Evolutionary conservation across 2,797 vertebrate genomes (phyloP).

Genomic region (Poeciliopsis turneri): DNA sequence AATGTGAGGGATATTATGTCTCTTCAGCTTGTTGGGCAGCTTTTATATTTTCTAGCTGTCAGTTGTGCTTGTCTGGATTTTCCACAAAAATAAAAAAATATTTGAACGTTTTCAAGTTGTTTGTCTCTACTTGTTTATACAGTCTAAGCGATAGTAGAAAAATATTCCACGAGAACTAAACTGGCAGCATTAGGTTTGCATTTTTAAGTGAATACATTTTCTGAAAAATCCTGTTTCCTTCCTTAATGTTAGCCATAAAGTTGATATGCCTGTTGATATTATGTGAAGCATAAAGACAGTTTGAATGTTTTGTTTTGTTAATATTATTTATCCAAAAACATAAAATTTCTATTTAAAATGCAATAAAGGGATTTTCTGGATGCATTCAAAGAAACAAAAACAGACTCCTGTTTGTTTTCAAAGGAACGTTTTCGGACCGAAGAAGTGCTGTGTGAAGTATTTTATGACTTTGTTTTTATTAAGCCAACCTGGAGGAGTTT

Average conservation of each 20-base stretch:
- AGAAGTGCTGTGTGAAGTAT: not conserved
- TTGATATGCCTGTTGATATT: not conserved
- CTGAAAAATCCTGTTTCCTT: not conserved
- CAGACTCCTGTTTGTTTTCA: not conserved
- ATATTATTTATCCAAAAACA: not conserved
- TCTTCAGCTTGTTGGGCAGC: constrained; percentile 45
- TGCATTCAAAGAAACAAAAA: not conserved
- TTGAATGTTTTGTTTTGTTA: not conserved
- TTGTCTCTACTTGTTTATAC: not conserved
- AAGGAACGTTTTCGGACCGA: not conserved
- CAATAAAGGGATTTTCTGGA: not conserved
- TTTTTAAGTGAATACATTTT: not conserved
- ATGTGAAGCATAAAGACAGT: not conserved
- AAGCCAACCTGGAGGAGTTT: not conserved
- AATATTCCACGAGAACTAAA: not conserved
- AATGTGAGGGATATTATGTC: constrained; percentile 28
- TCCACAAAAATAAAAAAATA: constrained; percentile 60
- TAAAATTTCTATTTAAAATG: not conserved
- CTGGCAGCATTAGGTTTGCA: not conserved
- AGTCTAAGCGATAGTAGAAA: not conserved
- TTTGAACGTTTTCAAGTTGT: constrained; percentile 36
- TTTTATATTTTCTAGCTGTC: constrained; percentile 44
- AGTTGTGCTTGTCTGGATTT: constrained; percentile 42
- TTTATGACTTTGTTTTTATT: not conserved
- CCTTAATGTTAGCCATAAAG: not conserved